phyloP scores from a whole-genome alignment of 2,797 vertebrate genomes.

The Crypturellus tataupa region DNA sequence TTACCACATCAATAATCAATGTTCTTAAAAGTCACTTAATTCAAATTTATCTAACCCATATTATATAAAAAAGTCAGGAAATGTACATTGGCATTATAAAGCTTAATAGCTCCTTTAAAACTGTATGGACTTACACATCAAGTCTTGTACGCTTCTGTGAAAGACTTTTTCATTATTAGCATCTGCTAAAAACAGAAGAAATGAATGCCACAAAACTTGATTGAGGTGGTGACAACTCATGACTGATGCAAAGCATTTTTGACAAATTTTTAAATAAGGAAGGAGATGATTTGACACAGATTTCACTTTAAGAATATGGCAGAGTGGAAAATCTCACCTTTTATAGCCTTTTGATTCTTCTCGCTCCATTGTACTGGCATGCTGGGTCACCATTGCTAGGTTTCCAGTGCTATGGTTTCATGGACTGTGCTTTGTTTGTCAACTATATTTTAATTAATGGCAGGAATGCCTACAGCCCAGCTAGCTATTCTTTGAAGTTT shows the following conservation, averaged over 20 bases:
- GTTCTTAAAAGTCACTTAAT: conserved; percentile 71
- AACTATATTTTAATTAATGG: conserved; percentile 41
- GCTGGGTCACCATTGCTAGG: not conserved
- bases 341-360: not conserved
- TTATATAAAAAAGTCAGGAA: conserved; percentile 45
- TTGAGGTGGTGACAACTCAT: not conserved
- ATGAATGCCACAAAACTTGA: conserved; percentile 21
- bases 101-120: conserved; percentile 12
- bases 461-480: conserved; percentile 28
- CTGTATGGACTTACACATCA: not conserved
- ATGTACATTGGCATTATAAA: conserved; percentile 50
- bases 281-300: not conserved
- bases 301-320: not conserved
- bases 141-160: not conserved
- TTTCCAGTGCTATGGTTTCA: not conserved
- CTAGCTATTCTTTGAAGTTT: conserved; percentile 65
- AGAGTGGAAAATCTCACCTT: not conserved
- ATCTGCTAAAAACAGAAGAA: conserved; percentile 17
- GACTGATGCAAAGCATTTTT: not conserved
- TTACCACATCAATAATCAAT: conserved; percentile 77
- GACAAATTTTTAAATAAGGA: not conserved
- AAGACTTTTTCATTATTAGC: conserved; percentile 38
- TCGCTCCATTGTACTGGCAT: not conserved
- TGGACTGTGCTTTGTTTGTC: not conserved
- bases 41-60: conserved; percentile 57